phyloP scores from a whole-genome alignment of 2,888 invertebrate genomes.

The Altica lythri region DNA sequence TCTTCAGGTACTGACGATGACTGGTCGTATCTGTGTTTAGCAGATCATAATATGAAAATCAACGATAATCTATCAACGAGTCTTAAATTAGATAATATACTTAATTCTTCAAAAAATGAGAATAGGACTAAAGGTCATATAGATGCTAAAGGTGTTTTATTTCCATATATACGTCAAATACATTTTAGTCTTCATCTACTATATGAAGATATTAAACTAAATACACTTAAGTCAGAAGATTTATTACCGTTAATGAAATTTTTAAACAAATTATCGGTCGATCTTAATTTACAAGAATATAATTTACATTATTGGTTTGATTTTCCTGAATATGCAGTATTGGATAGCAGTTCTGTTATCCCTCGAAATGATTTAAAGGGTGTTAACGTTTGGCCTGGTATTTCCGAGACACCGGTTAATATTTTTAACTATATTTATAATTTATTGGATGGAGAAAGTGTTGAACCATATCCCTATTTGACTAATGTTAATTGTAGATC shows the following conservation, averaged over 20 bases:
- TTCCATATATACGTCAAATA: conserved; percentile 73
- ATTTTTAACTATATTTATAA: conserved; percentile 73
- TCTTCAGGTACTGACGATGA: conserved; percentile 80
- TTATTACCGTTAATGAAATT: conserved; percentile 71
- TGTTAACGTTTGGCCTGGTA: conserved; percentile 65
- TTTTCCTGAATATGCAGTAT: conserved; percentile 63
- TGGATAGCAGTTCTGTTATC: conserved; percentile 13
- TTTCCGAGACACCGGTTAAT: conserved; percentile 68
- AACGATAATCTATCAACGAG: conserved; percentile 26
- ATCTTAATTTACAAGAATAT: conserved; percentile 74
- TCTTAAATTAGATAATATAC: conserved; percentile 25
- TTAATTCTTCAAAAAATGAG: conserved; percentile 15
- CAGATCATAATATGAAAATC: conserved; percentile 35
- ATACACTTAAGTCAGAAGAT: conserved; percentile 70
- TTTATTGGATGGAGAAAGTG: conserved; percentile 63
- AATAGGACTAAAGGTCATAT: conserved; percentile 12
- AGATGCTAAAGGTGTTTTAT: conserved; percentile 68
- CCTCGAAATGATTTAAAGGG: conserved; percentile 62
- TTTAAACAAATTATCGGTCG: conserved; percentile 75
- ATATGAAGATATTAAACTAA: conserved; percentile 89
- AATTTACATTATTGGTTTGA: conserved; percentile 84
- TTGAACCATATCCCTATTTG: conserved; percentile 72
- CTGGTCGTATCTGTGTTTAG: conserved; percentile 67
- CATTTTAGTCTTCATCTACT: conserved; percentile 83
- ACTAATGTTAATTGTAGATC: conserved; percentile 73